Evolutionary conservation across 2,113 vertebrate species (phyloP).

Genomic region (Cinclus cinclus): DNA sequence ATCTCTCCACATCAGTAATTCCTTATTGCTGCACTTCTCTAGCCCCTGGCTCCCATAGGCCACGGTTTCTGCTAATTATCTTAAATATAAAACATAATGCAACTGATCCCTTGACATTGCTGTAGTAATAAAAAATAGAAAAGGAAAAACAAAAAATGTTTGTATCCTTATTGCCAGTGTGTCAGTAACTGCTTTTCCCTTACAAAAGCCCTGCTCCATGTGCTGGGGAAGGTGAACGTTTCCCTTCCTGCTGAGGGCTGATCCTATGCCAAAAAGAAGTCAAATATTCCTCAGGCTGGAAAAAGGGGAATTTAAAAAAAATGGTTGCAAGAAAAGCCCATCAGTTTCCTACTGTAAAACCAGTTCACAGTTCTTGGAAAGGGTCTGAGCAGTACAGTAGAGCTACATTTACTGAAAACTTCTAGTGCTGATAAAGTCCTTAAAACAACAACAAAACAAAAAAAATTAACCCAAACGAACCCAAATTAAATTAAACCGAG

Average conservation of each 20-base stretch:
- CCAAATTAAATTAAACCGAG: conserved; percentile 44
- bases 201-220: not conserved
- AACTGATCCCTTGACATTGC: conserved; percentile 1
- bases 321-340: not conserved
- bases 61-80: conserved; percentile 4
- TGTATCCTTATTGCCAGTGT: conserved; percentile 11
- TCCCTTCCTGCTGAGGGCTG: not conserved
- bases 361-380: not conserved
- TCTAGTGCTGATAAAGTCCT: conserved; percentile 36
- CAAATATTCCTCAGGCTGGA: conserved; percentile 16
- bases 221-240: accelerated
- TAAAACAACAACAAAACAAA: not conserved
- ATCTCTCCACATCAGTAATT: not conserved
- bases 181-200: not conserved
- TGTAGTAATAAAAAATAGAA: conserved; percentile 58
- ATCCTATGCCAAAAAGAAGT: not conserved
- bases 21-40: conserved; percentile 23
- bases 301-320: not conserved
- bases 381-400: conserved; percentile 27
- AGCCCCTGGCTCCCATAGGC: not conserved
- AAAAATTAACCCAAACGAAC: not conserved
- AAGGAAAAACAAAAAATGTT: not conserved
- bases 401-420: conserved; percentile 35
- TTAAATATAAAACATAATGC: conserved; percentile 50
- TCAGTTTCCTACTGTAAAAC: not conserved